A percentile compares a stretch with the other conserved stretches of the same genome.
Conservation (phyloP, 53 echinoderm and acorn worm genomes). For the Patiria pectinifera region DNA sequence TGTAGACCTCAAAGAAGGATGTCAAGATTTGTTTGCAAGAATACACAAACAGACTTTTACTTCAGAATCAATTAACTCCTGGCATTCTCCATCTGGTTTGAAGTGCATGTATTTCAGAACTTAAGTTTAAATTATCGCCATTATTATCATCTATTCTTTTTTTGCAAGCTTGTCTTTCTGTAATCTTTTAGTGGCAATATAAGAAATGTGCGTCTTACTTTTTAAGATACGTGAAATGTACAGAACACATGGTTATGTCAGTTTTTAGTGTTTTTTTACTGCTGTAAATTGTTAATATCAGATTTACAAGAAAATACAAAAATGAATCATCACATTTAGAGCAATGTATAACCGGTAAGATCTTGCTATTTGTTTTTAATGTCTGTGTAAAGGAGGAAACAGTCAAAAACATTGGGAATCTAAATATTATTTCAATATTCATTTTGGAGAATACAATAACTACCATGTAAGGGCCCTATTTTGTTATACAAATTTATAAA, state of each 20-base stretch:
- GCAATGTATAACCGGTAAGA: background rate
- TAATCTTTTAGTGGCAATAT: background rate
- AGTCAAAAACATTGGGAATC: background rate
- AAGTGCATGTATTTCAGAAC: too few species aligned
- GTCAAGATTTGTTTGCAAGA: too few species aligned
- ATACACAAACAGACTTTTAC: background rate
- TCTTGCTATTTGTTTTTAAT: background rate
- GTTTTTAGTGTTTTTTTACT: slow-evolving; percentile 30
- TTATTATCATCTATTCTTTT: background rate
- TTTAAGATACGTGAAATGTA: slow-evolving; percentile 36
- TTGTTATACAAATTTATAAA: background rate
- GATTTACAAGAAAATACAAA: background rate
- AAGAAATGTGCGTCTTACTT: background rate
- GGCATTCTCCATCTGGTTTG: background rate
- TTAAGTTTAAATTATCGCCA: too few species aligned
- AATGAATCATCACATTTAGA: background rate
- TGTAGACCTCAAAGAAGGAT: too few species aligned
- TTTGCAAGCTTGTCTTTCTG: background rate
- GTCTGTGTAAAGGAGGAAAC: background rate
- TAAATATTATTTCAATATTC: background rate
- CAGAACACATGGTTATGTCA: background rate
- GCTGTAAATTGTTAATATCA: slow-evolving; percentile 19
- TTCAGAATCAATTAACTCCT: background rate
- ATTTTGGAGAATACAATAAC: background rate
- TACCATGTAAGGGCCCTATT: background rate